Evolutionary conservation across 2,888 invertebrate species (phyloP).

Genomic region (Himalopsyche tibetana): DNA sequence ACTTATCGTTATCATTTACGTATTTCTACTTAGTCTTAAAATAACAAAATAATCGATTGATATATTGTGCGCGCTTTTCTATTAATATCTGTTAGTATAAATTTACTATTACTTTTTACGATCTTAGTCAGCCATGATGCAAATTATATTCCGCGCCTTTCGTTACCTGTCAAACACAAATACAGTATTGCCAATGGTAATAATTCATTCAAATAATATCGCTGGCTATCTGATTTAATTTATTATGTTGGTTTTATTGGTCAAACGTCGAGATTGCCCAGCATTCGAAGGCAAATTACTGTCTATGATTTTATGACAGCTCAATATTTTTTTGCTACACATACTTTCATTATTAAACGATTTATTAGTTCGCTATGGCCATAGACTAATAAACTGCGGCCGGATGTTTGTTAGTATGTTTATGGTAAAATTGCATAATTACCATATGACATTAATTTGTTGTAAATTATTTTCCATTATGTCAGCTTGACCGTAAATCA

Average conservation of each 20-base stretch:
- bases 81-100: too few species aligned
- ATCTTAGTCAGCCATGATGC: too few species aligned
- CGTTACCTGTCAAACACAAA: background rate
- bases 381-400: background rate
- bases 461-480: background rate
- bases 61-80: too few species aligned
- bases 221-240: slow-evolving; percentile 1
- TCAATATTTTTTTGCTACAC: background rate
- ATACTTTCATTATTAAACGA: background rate
- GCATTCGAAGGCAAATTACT: background rate
- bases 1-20: too few species aligned
- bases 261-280: background rate
- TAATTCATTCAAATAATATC: slow-evolving; percentile 17
- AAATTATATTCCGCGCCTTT: background rate
- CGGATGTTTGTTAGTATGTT: background rate
- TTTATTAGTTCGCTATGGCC: background rate
- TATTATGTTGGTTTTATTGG: slow-evolving; percentile 25
- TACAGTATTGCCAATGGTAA: slow-evolving; percentile 13
- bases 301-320: background rate
- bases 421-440: background rate
- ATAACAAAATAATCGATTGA: too few species aligned
- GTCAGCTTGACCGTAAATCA: background rate
- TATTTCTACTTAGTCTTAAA: too few species aligned
- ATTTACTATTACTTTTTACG: too few species aligned
- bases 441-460: background rate